Conservation (phyloP, 2,113 vertebrate species). For the Cryptotis parvus region DNA sequence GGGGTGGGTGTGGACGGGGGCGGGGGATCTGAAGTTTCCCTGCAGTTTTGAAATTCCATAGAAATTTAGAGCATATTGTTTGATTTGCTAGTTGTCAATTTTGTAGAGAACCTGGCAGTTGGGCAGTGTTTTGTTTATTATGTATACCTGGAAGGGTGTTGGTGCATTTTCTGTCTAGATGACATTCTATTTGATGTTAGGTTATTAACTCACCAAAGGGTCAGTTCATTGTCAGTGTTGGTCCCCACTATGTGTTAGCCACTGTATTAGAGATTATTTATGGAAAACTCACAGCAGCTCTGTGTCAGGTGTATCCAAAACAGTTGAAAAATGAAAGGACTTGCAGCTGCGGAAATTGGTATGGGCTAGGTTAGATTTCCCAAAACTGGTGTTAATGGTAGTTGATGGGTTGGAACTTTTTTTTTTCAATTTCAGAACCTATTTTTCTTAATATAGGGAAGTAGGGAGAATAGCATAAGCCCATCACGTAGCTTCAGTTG, state of each 20-base stretch:
- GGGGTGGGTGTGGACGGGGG: neutral
- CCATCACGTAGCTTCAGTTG: neutral
- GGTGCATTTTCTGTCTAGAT: neutral
- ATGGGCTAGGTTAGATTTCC: neutral
- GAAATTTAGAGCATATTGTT: neutral
- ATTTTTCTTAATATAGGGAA: neutral
- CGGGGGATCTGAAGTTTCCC: neutral
- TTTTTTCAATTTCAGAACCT: neutral
- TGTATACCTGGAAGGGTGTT: neutral
- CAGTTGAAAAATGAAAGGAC: conserved; percentile 4
- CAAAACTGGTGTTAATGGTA: neutral
- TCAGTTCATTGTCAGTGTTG: neutral
- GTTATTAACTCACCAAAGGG: neutral
- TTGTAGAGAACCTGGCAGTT: neutral
- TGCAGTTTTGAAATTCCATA: neutral
- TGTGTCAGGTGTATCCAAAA: neutral
- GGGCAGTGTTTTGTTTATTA: neutral
- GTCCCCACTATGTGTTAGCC: neutral
- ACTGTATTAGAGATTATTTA: neutral
- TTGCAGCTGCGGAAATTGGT: neutral
- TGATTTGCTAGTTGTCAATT: neutral
- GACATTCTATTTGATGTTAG: conserved; percentile 5
- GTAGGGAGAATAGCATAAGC: neutral
- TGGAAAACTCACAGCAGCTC: neutral
- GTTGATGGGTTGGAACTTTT: neutral